These are phyloP conservation scores for Carterocephalus palaemon DNA, from an alignment of 2,888 invertebrate species.

Conservation along the genomic window DNA sequence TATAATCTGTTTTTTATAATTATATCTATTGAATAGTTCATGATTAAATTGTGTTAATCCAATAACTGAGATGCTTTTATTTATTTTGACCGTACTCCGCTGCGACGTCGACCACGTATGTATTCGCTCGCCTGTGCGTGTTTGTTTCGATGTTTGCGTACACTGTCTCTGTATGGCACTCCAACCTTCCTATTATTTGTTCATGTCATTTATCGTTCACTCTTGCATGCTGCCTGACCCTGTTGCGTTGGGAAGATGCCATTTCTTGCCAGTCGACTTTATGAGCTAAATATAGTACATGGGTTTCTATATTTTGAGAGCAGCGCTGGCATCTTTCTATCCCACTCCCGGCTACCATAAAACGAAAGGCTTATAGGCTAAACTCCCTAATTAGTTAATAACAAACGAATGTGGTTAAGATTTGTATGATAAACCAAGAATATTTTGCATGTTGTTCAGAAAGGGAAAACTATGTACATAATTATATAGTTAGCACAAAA, in stretches of 20 bases:
- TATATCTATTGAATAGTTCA: conserved; percentile 73
- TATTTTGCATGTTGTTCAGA: conserved; percentile 20
- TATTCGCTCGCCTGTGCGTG: conserved; percentile 75
- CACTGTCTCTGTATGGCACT: conserved; percentile 73
- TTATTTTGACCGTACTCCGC: conserved; percentile 77
- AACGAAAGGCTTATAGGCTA: conserved; percentile 21
- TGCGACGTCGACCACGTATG: conserved; percentile 78
- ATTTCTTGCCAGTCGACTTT: no score
- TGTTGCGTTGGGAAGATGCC: conserved; percentile 42
- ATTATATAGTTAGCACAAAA: conserved; percentile 15
- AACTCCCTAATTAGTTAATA: conserved; percentile 11
- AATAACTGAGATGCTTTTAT: conserved; percentile 78
- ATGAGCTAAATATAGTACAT: conserved; percentile 27
- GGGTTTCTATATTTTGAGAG: conserved; percentile 17
- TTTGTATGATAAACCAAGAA: conserved; percentile 2
- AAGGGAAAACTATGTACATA: conserved; percentile 2
- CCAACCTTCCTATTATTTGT: conserved; percentile 47
- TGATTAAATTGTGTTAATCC: conserved; percentile 79
- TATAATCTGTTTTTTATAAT: conserved; percentile 75
- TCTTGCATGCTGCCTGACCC: conserved; percentile 68
- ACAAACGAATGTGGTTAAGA: conserved; percentile 15
- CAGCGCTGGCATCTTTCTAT: conserved; percentile 22
- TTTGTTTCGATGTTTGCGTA: conserved; percentile 76
- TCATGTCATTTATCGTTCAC: conserved; percentile 65
- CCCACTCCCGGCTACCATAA: conserved; percentile 11